These are phyloP conservation scores for Pollimyrus isidori DNA, from an alignment of 2,113 vertebrate genomes.

Conservation along the genomic window DNA sequence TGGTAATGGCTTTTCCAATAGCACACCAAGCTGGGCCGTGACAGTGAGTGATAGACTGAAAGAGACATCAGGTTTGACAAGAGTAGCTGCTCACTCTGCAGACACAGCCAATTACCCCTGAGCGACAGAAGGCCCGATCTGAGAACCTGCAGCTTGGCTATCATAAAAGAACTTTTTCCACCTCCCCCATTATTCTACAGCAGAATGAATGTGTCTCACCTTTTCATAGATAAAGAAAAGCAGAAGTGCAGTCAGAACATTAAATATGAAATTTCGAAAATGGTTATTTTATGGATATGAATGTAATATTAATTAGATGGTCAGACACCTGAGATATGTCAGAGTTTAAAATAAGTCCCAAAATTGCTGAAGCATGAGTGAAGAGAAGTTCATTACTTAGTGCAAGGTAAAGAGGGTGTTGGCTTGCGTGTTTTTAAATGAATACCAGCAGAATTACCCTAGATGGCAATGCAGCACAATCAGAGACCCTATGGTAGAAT, in stretches of 20 bases:
- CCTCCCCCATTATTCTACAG: background rate
- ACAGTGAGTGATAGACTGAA: slow-evolving; percentile 2
- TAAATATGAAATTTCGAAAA: background rate
- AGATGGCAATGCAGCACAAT: background rate
- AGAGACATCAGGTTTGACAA: background rate
- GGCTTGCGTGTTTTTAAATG: background rate
- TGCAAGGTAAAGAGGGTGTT: background rate
- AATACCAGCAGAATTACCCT: background rate
- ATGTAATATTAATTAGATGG: background rate
- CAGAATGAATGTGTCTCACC: background rate
- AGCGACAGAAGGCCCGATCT: slow-evolving; percentile 70
- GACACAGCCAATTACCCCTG: slow-evolving; percentile 44
- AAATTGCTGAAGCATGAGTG: background rate
- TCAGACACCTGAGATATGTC: background rate
- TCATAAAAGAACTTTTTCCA: slow-evolving; percentile 39
- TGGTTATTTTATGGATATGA: background rate
- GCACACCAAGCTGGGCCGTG: background rate
- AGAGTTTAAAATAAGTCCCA: background rate
- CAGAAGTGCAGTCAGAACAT: background rate
- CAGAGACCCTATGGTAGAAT: background rate
- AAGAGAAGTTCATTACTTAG: background rate
- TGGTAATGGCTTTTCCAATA: background rate
- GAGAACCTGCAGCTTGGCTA: slow-evolving; percentile 61
- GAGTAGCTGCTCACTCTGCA: background rate
- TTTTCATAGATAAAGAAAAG: background rate